Percentiles rank a stretch among this genome's conserved stretches.
These are phyloP conservation scores for Drosophila murphyi DNA, from an alignment of 1,140 invertebrate species.

Conservation along the genomic window DNA sequence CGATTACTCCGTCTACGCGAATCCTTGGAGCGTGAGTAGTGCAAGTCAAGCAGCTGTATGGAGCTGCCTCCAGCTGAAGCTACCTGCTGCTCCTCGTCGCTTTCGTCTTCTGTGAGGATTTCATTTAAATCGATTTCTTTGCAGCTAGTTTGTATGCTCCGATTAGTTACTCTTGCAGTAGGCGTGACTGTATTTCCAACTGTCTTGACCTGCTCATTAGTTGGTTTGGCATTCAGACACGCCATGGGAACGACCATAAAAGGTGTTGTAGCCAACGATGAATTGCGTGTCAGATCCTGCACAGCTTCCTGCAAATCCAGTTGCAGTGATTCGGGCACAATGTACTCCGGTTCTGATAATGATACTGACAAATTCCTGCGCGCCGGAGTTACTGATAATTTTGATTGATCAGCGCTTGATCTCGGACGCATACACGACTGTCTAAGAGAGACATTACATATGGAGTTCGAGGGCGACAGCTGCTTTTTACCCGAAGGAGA, in stretches of 20 bases:
- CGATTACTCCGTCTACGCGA: neutral
- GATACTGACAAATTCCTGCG: slow-evolving; percentile 1
- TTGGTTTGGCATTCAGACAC: slow-evolving; percentile 1
- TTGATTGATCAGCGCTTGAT: neutral
- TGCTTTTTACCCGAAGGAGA: slow-evolving; percentile 10
- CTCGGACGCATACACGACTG: neutral
- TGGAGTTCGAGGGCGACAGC: neutral
- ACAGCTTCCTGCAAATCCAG: slow-evolving; percentile 17
- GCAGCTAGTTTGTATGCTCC: slow-evolving; percentile 30
- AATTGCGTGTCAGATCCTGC: slow-evolving; percentile 28
- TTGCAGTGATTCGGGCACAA: slow-evolving; percentile 65
- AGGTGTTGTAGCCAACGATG: neutral
- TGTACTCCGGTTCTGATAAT: slow-evolving; percentile 28
- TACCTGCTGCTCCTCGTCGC: slow-evolving; percentile 36
- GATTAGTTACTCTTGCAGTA: slow-evolving; percentile 12
- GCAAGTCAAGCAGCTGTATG: slow-evolving; percentile 56
- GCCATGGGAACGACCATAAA: slow-evolving; percentile 18
- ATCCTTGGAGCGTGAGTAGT: slow-evolving; percentile 24
- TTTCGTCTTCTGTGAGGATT: slow-evolving; percentile 71
- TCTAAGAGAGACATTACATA: neutral
- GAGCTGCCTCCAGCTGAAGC: slow-evolving; percentile 24
- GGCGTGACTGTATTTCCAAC: neutral
- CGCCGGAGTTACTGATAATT: slow-evolving; percentile 3
- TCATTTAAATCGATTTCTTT: slow-evolving; percentile 8
- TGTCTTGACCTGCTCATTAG: neutral